Evolutionary conservation across 2,113 vertebrate genomes (phyloP).

Genomic region (Erythrolamprus reginae): DNA sequence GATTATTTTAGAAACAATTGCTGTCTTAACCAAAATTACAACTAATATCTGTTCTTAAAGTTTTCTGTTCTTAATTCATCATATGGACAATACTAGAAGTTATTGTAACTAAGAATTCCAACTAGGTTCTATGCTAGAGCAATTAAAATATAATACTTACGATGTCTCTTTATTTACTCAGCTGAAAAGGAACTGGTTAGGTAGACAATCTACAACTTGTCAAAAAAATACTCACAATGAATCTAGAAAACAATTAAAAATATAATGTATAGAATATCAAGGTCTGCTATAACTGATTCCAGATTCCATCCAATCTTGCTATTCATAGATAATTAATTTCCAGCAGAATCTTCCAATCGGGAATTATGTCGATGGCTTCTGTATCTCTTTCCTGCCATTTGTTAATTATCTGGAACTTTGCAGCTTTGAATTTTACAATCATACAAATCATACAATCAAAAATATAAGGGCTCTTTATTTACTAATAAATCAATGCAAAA

Average conservation of each 20-base stretch:
- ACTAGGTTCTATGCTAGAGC: neutral
- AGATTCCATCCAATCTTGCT: neutral
- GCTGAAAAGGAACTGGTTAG: neutral
- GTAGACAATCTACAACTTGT: neutral
- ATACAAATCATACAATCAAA: neutral
- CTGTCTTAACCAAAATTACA: neutral
- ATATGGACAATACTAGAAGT: neutral
- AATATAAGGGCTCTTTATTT: neutral
- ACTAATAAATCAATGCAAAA: neutral
- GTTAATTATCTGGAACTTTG: neutral
- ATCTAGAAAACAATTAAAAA: neutral
- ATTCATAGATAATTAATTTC: neutral
- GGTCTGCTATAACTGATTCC: neutral
- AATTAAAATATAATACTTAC: neutral
- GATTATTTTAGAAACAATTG: neutral
- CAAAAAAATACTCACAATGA: neutral
- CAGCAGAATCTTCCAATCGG: neutral
- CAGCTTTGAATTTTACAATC: neutral
- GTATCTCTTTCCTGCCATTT: neutral
- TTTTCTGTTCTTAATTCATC: neutral
- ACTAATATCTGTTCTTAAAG: neutral
- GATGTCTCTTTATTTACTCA: neutral
- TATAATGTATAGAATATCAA: neutral
- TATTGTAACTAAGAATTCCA: neutral
- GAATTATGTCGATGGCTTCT: neutral